Percentiles rank a stretch among this genome's conserved stretches.
These are phyloP conservation scores for Porites lutea DNA, from an alignment of 64 coral and sea anemone species.

Conservation along the genomic window DNA sequence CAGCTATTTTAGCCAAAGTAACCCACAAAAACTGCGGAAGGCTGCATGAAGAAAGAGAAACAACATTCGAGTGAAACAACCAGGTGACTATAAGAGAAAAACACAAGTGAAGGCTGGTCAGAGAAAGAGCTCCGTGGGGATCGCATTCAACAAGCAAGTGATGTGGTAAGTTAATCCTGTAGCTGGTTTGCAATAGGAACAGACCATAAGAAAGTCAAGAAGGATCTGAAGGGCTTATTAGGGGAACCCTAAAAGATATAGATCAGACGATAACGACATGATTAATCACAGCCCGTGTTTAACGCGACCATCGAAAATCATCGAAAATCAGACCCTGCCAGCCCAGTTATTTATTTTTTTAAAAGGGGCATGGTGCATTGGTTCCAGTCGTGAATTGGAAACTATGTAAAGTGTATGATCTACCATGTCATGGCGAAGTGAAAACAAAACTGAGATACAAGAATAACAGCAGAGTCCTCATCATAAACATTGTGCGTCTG, in stretches of 20 bases:
- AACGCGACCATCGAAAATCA: conserved; percentile 19
- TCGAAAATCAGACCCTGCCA: too few species aligned
- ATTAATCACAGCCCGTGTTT: too few species aligned
- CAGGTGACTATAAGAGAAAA: background rate
- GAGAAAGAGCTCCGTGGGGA: conserved; percentile 36
- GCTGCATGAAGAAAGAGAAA: background rate
- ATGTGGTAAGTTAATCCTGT: conserved; percentile 13
- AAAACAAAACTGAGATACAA: too few species aligned
- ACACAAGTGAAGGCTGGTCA: background rate
- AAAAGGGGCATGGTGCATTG: too few species aligned
- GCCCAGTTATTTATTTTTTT: too few species aligned
- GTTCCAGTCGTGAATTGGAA: too few species aligned
- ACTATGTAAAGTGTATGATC: too few species aligned
- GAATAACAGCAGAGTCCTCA: too few species aligned
- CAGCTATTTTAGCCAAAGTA: background rate
- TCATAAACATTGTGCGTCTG: too few species aligned
- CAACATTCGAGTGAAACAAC: background rate
- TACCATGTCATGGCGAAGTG: too few species aligned
- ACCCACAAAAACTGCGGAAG: background rate
- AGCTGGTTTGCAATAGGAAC: conserved; percentile 24
- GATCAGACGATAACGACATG: conserved; percentile 53
- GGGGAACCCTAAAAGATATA: conserved; percentile 49
- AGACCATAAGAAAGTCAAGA: conserved; percentile 37
- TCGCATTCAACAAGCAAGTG: conserved; percentile 7
- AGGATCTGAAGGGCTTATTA: conserved; percentile 32